Evolutionary conservation across 2,888 invertebrate genomes (phyloP), one percentile per base, ranked within the genome.

Genomic region (Acanthosepion esculentum): DNA sequence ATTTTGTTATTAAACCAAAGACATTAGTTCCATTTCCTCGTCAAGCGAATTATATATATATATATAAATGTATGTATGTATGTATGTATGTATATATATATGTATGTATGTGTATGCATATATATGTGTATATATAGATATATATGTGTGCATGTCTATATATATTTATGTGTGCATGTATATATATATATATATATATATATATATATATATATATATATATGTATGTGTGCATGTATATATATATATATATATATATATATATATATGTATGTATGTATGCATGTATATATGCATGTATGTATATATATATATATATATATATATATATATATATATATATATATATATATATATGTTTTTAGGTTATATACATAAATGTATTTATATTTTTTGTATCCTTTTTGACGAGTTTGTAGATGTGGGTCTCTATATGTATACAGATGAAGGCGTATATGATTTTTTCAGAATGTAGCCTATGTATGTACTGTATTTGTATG

Each of bases 321-420:
- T 92, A 48, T 92, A 5, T 92, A 92, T 92, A 23, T 26, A 92
- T 92, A 48, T 48, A 23, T 92, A 41, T 48, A 41, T 92, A 41
- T 92, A 92, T 41, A 48, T 92, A 92, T 92, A 92, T 92, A 92
- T 92, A 92, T 48, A 92, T 48, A 48, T 92, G 20, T 53, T 33
- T 53, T 53, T 23, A n/a, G n/a, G n/a, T n/a, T 26, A 26, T 12
- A 26, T n/a, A n/a, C 8, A 55, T 33, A 55, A 4, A 53, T 53
- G 48, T 53, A 94, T 53, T 41, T 41, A 41, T 41, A 41, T 41
- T 41, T 41, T 41, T 41, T 41, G 41, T 41, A 41, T 41, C 2
- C 41, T 41, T 41, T 41, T 41, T 41, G 41, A 41, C 41, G 29
- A 33, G 5, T 33, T 33, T 48, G 3, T 91, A 91, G n/a, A 91